Evolutionary conservation across 1,140 invertebrate genomes (phyloP), one percentile per base, ranked within the genome.

Genomic region (Hycleus cichorii): DNA sequence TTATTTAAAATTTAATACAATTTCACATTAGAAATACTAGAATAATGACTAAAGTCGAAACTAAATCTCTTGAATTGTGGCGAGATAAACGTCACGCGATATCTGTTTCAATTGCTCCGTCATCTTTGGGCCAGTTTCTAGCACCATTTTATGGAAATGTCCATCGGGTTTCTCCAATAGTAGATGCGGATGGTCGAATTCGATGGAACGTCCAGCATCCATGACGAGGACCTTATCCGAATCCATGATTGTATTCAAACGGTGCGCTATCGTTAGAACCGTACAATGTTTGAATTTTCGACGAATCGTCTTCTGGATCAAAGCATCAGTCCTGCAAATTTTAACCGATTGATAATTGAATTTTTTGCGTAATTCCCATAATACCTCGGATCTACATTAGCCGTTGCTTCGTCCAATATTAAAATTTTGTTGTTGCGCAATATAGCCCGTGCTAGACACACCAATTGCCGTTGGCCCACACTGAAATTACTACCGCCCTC

Each of bases 191-290:
- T 81, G 78, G 48, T 86, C 85, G 65, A 86, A 85, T 72, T 90
- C 88, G 45, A 79, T 76, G n/a, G 77, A 71, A n/a, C 49, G 68
- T 6, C 87, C 87, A 48, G 79, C 76, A 59, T 88, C 83, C 76
- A 89, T 79, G 0, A 88, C 84, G 64, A 90, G 66, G 47, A 90
- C 81, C 49, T 82, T 80, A 73, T 87, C 82, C 47, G 78, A 83
- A 64, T 91, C 86, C 78, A 90, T 85, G 18, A 91, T 82, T 0
- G 87, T 91, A 57, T 89, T 82, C 4, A 91, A 73, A n/a, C 89
- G 78, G 76, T 92, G 90, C 3, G 89, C 89, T 47, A 92, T 90
- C 0, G 90, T 92, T n/a, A 91, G 68, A 0, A 91, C 86, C 0
- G 89, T 91, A 65, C 87, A 90, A 1, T 81, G 71, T 1, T 72